These are phyloP conservation scores for Mesitornis unicolor DNA, from an alignment of 2,113 vertebrate species.

Conservation along the genomic window DNA sequence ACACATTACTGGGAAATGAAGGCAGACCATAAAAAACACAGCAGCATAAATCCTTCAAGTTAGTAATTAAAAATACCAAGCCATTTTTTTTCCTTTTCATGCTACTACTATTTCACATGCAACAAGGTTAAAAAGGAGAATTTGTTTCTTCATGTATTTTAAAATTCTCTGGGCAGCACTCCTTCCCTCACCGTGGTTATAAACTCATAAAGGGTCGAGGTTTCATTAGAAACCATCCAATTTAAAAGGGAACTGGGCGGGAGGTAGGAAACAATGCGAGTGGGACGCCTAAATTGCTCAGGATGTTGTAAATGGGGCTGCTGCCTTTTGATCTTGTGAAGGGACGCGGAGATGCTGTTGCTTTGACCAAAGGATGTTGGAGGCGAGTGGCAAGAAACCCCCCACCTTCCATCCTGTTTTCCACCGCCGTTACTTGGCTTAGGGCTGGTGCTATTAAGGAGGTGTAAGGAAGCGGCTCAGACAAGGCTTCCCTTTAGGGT, in stretches of 20 bases:
- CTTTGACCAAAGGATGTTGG: conserved; percentile 67
- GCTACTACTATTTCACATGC: accelerated
- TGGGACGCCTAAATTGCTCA: conserved; percentile 68
- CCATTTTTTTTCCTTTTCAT: neutral
- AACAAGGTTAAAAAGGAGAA: neutral
- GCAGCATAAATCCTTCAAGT: neutral
- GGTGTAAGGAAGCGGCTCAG: conserved; percentile 75
- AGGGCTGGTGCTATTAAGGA: conserved; percentile 71
- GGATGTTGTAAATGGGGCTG: conserved; percentile 75
- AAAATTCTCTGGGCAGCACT: neutral
- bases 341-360: conserved; percentile 9
- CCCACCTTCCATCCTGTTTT: conserved; percentile 60
- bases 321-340: conserved; percentile 70
- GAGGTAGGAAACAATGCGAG: conserved; percentile 61
- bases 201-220: conserved; percentile 54
- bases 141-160: neutral
- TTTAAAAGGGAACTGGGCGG: conserved; percentile 53
- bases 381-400: conserved; percentile 60
- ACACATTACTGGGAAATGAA: neutral
- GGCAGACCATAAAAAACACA: neutral
- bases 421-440: conserved; percentile 61
- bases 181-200: neutral
- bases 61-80: neutral
- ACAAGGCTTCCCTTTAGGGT: conserved; percentile 68
- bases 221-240: conserved; percentile 44